Evolutionary conservation across 2,113 vertebrate species (phyloP).

Genomic region (Stigmatopora nigra): DNA sequence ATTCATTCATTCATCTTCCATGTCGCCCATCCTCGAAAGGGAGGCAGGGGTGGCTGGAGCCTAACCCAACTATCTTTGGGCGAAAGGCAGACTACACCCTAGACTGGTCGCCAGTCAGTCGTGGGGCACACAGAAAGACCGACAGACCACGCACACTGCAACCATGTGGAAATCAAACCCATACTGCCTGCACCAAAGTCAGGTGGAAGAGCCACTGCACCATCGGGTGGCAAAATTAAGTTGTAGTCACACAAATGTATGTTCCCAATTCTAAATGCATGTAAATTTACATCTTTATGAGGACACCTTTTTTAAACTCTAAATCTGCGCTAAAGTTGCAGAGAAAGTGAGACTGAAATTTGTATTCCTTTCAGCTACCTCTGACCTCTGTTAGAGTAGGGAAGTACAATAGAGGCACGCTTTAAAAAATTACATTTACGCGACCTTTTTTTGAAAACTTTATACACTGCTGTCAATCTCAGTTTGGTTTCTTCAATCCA

Average conservation of each 20-base stretch:
- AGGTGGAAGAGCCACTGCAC: too few relatives aligned
- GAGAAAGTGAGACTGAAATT: constrained; percentile 23
- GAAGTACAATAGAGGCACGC: background rate
- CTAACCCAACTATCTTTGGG: too few relatives aligned
- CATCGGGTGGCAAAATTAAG: background rate
- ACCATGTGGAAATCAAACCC: too few relatives aligned
- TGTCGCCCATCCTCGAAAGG: too few relatives aligned
- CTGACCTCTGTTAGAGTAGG: constrained; percentile 1
- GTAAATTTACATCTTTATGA: background rate
- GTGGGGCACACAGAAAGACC: too few relatives aligned
- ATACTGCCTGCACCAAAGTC: too few relatives aligned
- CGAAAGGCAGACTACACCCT: too few relatives aligned
- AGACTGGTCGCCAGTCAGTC: too few relatives aligned
- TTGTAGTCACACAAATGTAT: constrained; percentile 6
- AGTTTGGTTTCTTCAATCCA: constrained; percentile 9
- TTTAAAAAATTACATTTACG: background rate
- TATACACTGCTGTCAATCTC: background rate
- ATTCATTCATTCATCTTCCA: too few relatives aligned
- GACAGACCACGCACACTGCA: too few relatives aligned
- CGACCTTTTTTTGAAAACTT: constrained; percentile 10
- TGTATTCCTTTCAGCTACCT: constrained; percentile 2
- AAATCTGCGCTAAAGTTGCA: background rate
- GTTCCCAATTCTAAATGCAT: background rate
- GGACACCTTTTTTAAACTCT: background rate
- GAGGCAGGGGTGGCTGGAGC: too few relatives aligned